A percentile compares a stretch with the other conserved stretches of the same genome.
These are phyloP conservation scores for Meganola albula DNA, from an alignment of 2,888 invertebrate species.

Conservation along the genomic window DNA sequence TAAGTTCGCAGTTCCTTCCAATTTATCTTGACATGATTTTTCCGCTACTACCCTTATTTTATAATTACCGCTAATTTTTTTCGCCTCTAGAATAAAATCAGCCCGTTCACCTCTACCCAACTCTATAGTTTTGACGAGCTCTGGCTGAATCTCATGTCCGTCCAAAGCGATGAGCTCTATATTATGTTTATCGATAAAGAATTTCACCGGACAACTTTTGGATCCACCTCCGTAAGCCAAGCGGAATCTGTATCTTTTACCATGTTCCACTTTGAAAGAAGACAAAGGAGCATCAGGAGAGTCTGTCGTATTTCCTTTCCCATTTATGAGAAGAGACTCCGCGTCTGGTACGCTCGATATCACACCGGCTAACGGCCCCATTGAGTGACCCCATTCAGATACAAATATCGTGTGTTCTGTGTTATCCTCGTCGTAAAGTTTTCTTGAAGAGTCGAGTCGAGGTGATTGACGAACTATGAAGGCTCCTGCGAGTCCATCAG, in stretches of 20 bases:
- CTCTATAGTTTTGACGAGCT: constrained; percentile 74
- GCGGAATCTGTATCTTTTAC: constrained; percentile 81
- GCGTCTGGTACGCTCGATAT: constrained; percentile 55
- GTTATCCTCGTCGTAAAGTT: constrained; percentile 83
- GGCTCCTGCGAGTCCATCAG: constrained; percentile 84
- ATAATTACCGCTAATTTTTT: constrained; percentile 75
- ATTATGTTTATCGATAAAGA: constrained; percentile 81
- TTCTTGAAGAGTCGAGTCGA: constrained; percentile 76
- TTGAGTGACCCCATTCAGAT: constrained; percentile 83
- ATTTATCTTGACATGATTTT: constrained; percentile 64
- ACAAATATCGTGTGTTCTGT: constrained; percentile 83
- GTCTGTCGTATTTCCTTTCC: constrained; percentile 71
- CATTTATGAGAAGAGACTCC: constrained; percentile 80
- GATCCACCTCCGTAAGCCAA: constrained; percentile 82
- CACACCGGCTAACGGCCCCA: constrained; percentile 67
- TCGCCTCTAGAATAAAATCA: constrained; percentile 84
- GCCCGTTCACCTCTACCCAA: constrained; percentile 85
- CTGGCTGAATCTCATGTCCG: constrained; percentile 80
- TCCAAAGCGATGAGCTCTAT: constrained; percentile 83
- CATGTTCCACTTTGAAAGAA: constrained; percentile 74
- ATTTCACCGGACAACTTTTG: constrained; percentile 81
- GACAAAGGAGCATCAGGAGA: constrained; percentile 57
- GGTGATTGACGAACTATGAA: constrained; percentile 83
- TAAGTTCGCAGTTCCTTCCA: constrained; percentile 75
- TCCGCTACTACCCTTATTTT: constrained; percentile 78